phyloP scores from a whole-genome alignment of 2,888 invertebrate species.

The Mycogona germanica region DNA sequence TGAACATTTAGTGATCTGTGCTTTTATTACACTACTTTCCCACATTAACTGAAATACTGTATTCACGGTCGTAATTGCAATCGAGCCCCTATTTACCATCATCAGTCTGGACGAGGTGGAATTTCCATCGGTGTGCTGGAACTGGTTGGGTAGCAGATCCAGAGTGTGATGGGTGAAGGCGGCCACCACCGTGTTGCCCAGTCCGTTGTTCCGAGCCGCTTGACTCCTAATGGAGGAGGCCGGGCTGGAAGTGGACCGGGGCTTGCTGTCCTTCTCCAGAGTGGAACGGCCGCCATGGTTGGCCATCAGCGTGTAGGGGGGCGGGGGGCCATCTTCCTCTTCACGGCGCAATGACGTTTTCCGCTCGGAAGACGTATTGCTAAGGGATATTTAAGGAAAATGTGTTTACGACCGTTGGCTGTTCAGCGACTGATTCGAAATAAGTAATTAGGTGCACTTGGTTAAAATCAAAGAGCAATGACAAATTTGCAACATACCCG shows the following conservation, averaged over 20 bases:
- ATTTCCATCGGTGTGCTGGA: background rate
- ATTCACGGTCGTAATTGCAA: too few species aligned
- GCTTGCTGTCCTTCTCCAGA: background rate
- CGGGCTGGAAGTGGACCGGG: conserved; percentile 13
- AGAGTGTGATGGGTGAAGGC: conserved; percentile 1
- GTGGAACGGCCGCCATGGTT: background rate
- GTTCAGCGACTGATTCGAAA: background rate
- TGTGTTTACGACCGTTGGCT: background rate
- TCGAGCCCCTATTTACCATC: too few species aligned
- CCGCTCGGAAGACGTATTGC: conserved; percentile 13
- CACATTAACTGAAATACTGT: too few species aligned
- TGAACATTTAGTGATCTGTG: background rate
- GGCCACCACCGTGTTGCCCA: background rate
- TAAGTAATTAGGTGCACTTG: background rate
- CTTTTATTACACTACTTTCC: background rate
- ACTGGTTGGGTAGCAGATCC: conserved; percentile 9
- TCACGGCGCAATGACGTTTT: conserved; percentile 8
- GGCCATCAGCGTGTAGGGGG: conserved; percentile 12
- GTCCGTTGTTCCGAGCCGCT: background rate
- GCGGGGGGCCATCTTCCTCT: conserved; percentile 15
- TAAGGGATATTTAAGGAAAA: too few species aligned
- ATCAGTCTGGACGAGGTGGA: too few species aligned
- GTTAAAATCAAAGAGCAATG: background rate
- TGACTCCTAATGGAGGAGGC: conserved; percentile 13
- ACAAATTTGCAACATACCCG: background rate